These are phyloP conservation scores for Carassius carassius DNA, from an alignment of 2,113 vertebrate species.

Conservation along the genomic window DNA sequence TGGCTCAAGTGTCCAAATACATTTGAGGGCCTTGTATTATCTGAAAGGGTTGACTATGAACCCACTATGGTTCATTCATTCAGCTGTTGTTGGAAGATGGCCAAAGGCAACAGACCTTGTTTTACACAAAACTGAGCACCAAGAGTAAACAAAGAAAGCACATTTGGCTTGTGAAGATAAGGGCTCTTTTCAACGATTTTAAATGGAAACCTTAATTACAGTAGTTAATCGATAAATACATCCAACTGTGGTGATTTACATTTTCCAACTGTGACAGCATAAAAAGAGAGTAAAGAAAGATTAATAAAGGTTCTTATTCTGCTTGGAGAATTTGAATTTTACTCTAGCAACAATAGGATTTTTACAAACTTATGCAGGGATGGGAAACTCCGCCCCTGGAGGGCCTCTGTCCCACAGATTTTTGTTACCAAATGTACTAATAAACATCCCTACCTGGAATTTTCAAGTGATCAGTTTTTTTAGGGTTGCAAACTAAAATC, in stretches of 20 bases:
- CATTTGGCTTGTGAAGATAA: not conserved
- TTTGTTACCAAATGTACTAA: not conserved
- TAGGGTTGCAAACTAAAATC: not conserved
- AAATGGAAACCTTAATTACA: not conserved
- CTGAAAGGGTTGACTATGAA: not conserved
- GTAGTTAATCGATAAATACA: not conserved
- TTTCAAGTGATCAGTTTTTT: not conserved
- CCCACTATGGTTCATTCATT: slow-evolving; percentile 6
- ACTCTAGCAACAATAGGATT: not conserved
- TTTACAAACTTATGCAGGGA: not conserved
- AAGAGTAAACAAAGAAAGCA: not conserved
- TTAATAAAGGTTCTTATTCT: not conserved
- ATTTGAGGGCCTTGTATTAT: not conserved
- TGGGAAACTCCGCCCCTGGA: not conserved
- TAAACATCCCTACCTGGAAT: not conserved
- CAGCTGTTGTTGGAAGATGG: slow-evolving; percentile 12
- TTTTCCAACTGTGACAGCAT: not conserved
- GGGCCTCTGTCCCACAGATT: not conserved
- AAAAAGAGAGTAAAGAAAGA: not conserved
- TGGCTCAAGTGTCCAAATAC: not conserved
- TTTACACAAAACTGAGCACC: not conserved
- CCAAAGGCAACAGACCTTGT: slow-evolving; percentile 19
- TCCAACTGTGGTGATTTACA: not conserved
- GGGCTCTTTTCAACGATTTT: not conserved
- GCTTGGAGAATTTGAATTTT: not conserved